Evolutionary conservation across 2,797 vertebrate genomes (phyloP), one percentile per base, ranked within the genome.

Genomic region (Alfaro cultratus): DNA sequence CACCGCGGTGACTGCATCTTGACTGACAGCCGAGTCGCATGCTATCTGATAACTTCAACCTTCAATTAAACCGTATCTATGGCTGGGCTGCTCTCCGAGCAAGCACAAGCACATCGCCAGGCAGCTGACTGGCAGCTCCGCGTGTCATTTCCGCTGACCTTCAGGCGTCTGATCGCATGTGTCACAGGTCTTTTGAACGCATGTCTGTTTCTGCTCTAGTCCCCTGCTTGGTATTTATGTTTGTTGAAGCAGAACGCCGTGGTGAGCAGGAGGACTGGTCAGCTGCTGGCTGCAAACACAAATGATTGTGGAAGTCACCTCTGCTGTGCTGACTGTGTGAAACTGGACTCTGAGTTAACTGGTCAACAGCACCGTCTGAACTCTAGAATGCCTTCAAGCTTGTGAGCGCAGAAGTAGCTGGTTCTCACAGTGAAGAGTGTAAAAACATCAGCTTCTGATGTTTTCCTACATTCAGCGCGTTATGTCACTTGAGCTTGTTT

Each of bases 51-150:
- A 91, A 93, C 90, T 90, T 91, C 87, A 86, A 89, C 91, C 92
- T 94, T 95, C 93, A 95, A 95, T 95, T 95, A 94, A 95, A 91
- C 85, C 84, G 88, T 94, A 94, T 93, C 92, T 92, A 88, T 83
- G 81, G 84, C 90, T 83, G 60, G 8, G 79, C 86, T 89, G 79
- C 83, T 87, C 84, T 78, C 79, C 1, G 12, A 79, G 79, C 83
- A 26, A 83, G 78, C 79, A 5, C 87, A 26, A 81, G 47, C 84
- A 86, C 89, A 79, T 71, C 80, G 85, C 89, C 78, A 88, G 90
- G 81, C 83, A 74, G 82, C 84, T 91, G 90, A 89, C 86, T 92
- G 92, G 89, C 90, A 77, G 89, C 88, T 90, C 82, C 74, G 90
- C 83, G 74, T 90, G 94, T 90, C 91, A 90, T 94, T 95, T 93